Conservation (phyloP, 2,113 vertebrate species). For the Colaptes auratus region DNA sequence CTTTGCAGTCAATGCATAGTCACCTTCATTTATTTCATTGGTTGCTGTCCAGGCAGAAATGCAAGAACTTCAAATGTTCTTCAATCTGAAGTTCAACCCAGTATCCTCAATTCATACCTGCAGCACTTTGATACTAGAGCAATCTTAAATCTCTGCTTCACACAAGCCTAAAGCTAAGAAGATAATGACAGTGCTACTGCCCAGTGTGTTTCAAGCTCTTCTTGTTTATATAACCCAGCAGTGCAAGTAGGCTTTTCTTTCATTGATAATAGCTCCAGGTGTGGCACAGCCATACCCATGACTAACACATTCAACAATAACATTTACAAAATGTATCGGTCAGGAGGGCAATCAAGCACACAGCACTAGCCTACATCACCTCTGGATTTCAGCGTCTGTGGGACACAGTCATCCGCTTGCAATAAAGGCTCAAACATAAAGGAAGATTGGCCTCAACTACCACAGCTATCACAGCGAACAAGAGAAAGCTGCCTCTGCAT, state of each 20-base stretch:
- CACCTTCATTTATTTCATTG: neutral
- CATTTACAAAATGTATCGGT: constrained; percentile 54
- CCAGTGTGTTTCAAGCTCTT: neutral
- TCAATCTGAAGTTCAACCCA: neutral
- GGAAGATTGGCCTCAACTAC: neutral
- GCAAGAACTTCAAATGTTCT: neutral
- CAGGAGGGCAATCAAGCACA: constrained; percentile 38
- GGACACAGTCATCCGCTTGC: neutral
- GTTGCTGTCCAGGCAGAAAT: neutral
- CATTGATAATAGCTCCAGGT: constrained; percentile 33
- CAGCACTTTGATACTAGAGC: neutral
- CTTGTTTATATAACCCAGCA: constrained; percentile 33
- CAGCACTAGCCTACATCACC: neutral
- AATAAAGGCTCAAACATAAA: neutral
- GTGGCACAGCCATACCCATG: constrained; percentile 25
- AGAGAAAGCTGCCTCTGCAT: neutral
- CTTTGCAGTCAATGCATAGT: neutral
- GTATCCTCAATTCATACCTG: neutral
- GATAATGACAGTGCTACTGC: neutral
- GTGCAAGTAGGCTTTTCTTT: constrained; percentile 34
- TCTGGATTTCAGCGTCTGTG: neutral
- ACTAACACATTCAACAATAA: constrained; percentile 49
- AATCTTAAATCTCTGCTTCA: neutral
- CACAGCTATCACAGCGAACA: neutral
- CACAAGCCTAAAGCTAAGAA: neutral